Base-by-base conservation (phyloP, 2,113 vertebrate species). In the Mustela nigripes region DNA sequence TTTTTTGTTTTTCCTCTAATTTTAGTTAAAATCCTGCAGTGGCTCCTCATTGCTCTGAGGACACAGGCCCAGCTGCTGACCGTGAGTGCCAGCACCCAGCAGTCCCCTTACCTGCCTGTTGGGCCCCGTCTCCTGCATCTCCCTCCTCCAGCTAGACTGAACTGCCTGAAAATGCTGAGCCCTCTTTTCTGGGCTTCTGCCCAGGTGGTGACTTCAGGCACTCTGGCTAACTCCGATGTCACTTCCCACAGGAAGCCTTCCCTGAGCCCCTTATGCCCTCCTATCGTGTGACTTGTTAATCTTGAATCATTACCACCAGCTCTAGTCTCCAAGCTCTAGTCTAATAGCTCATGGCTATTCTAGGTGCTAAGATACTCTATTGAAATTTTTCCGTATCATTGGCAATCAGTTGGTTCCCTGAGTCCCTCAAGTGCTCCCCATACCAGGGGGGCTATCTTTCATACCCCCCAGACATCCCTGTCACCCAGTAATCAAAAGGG, bases 391-490 rank as follows among this genome's bases (percentile, higher is more conserved):
- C 62, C 36, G 1, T n/a, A 21, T 74, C 4, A 2, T 74, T 71
- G 26, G 11, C 80, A 48, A 56, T 80, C 42, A 95, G n/a, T 65
- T 93, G 12, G 28, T 92, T 94, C 50, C 53, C 2, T 28, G 63
- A 89, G 45, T 36, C 50, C 45, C 22, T 36, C 42, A 76, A 42
- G 33, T 5, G 50, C 14, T 91, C 39, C 60, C 24, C 67, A 62
- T 0, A 76, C 28, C 10, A 12, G 39, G 18, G 86, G 63, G 63
- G 14, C 14, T 14, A 42, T 28, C 19, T 22, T n/a, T 36, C 36
- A 12, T 0, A 10, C 7, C 1, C 5, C 26, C 45, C 1, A 26
- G 1, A 28, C 28, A 24, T 45, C 58, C 19, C 33, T 11, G 16
- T 11, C 0, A 36, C n/a, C 58, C 76, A 89, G 56, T 31, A 76